Conservation (phyloP, 2,113 vertebrate genomes). For the Mellivora capensis region DNA sequence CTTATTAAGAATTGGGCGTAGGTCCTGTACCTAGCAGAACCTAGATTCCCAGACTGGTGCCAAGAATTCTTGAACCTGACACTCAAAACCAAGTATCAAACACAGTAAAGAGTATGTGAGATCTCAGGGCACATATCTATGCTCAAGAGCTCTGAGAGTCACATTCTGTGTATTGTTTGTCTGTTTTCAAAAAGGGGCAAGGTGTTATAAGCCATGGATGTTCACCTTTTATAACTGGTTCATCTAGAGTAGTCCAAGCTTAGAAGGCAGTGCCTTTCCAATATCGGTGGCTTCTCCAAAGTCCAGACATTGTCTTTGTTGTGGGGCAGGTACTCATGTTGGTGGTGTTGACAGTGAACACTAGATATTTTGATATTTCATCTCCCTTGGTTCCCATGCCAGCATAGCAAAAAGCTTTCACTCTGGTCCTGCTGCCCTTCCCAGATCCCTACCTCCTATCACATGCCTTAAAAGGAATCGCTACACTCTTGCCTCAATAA, state of each 20-base stretch:
- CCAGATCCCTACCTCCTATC: neutral
- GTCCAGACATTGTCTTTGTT: neutral
- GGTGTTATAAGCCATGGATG: neutral
- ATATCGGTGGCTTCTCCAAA: neutral
- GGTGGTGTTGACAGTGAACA: accelerated
- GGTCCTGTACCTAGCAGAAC: neutral
- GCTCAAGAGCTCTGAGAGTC: neutral
- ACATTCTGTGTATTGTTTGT: neutral
- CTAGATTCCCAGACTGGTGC: neutral
- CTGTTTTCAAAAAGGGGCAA: neutral
- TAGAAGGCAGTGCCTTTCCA: neutral
- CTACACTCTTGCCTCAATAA: neutral
- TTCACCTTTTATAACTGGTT: neutral
- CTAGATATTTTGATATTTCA: accelerated
- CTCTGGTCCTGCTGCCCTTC: neutral
- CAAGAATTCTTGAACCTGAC: neutral
- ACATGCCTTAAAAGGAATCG: neutral
- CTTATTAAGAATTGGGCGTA: neutral
- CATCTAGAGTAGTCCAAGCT: neutral
- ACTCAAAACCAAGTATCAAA: neutral
- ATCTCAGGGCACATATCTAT: accelerated
- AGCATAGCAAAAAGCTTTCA: neutral
- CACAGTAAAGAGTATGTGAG: neutral
- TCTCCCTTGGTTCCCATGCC: neutral
- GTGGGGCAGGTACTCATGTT: neutral